A percentile compares a stretch with the other conserved stretches of the same genome.
These are phyloP conservation scores for Arion vulgaris DNA, from an alignment of 1,140 invertebrate species.

Conservation along the genomic window DNA sequence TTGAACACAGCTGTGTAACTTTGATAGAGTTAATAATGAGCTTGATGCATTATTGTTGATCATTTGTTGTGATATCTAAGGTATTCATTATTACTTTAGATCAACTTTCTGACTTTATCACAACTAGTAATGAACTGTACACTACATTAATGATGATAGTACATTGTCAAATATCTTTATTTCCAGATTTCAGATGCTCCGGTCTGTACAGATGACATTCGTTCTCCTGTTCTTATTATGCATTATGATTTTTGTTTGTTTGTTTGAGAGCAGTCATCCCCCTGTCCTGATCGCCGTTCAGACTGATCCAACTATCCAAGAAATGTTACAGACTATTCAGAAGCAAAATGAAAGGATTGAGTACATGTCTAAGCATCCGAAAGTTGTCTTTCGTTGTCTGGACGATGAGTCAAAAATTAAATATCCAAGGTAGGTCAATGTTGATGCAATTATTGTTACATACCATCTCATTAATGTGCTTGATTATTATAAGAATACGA, in stretches of 20 bases:
- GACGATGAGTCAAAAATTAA: conserved; percentile 27
- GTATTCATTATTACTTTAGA: no score
- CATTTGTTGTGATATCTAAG: no score
- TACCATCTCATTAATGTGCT: no score
- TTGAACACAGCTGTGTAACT: no score
- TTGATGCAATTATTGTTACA: not conserved
- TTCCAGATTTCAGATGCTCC: not conserved
- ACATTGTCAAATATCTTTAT: no score
- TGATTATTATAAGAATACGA: no score
- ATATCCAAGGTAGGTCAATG: conserved; percentile 26
- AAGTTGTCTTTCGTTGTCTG: conserved; percentile 20
- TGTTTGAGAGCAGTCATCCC: not conserved
- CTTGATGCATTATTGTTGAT: no score
- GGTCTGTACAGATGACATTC: not conserved
- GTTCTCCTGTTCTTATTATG: not conserved
- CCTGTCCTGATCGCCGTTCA: not conserved
- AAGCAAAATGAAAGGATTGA: conserved; percentile 23
- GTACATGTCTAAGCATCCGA: not conserved
- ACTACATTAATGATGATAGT: no score
- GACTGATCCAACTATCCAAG: not conserved
- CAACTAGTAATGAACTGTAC: no score
- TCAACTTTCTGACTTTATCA: no score
- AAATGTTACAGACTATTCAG: not conserved
- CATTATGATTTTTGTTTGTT: not conserved
- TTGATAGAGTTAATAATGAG: no score